Base-by-base conservation (phyloP, 2,888 invertebrate genomes). In the Actias luna region DNA sequence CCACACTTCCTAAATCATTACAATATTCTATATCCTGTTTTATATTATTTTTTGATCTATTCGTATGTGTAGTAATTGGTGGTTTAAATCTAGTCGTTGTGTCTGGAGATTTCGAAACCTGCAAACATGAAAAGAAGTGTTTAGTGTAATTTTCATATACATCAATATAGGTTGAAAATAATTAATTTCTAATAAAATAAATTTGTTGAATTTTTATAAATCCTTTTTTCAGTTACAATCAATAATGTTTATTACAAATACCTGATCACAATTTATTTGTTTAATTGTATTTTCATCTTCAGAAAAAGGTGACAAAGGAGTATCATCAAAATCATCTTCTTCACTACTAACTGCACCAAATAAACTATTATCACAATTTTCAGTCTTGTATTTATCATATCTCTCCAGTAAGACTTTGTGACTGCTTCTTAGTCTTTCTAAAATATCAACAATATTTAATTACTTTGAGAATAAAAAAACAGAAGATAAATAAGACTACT, bases 1-100 rank as follows among this genome's bases (percentile, higher is more conserved):
- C 92, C 61, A 84, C 73, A 70, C 88, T 90, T 5, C 78, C 74
- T 29, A 73, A 66, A 69, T 83, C 86, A 73, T 78, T 67, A 62
- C 60, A 57, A 46, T 71, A 67, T 61, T 63, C 63, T 59, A 72
- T 67, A 14, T 42, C 42, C 16, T 42, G 42, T 59, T 62, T 60
- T 67, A 65, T 25, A 61, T 64, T 63, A 58, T 52, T 35, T 27
- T 29, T 18, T 36, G 25, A 39, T 29, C n/a, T 63, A 52, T n/a
- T 52, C 4, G 27, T 46, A 14, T 59, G 18, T 14, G 31, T 4
- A 39, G 14, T 14, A 36, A 39, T 61, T 52, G 16, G 31, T 31
- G 35, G 14, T 22, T 46, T 58, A 16, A 18, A 35, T n/a, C 29
- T 16, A 22, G 31, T 31, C 36, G 36, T 55, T 33, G 39, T 29